A percentile compares a stretch with the other conserved stretches of the same genome.
These are phyloP conservation scores for Pagrus major DNA, from an alignment of 2,113 vertebrate genomes.

Conservation along the genomic window DNA sequence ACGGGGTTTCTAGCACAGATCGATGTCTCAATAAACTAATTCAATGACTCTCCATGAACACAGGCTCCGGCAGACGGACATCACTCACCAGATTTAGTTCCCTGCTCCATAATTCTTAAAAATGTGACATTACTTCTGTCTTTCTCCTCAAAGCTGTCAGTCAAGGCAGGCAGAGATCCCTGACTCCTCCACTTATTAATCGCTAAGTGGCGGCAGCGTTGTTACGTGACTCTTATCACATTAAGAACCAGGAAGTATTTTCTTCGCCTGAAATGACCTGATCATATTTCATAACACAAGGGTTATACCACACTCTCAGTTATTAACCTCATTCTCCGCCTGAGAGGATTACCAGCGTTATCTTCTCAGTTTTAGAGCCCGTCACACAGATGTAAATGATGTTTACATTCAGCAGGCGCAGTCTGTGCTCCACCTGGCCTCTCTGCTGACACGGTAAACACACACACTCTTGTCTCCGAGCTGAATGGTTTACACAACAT, in stretches of 20 bases:
- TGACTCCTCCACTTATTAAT: slow-evolving; percentile 15
- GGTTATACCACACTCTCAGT: slow-evolving; percentile 13
- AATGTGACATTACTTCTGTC: slow-evolving; percentile 5
- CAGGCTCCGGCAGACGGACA: not conserved
- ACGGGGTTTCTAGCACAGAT: slow-evolving; percentile 33
- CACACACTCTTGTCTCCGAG: slow-evolving; percentile 39
- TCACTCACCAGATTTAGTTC: slow-evolving; percentile 1
- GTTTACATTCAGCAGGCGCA: slow-evolving; percentile 50
- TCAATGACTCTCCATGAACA: not conserved
- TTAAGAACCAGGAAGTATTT: not conserved
- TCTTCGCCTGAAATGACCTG: not conserved
- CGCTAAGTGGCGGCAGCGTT: slow-evolving; percentile 24
- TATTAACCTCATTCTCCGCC: not conserved
- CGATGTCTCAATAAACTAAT: not conserved
- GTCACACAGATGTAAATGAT: slow-evolving; percentile 26
- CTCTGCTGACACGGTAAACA: slow-evolving; percentile 68
- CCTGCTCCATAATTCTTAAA: slow-evolving; percentile 26
- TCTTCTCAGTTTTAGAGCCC: not conserved
- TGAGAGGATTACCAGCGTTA: not conserved
- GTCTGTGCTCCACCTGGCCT: slow-evolving; percentile 58
- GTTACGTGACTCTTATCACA: slow-evolving; percentile 17
- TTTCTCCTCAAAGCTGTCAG: slow-evolving; percentile 10
- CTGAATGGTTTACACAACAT: slow-evolving; percentile 54
- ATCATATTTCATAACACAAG: slow-evolving; percentile 18
- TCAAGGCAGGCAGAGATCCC: not conserved